Evolutionary conservation across 2,888 invertebrate genomes (phyloP), one percentile per base, ranked within the genome.

Genomic region (Panzeria rudis): DNA sequence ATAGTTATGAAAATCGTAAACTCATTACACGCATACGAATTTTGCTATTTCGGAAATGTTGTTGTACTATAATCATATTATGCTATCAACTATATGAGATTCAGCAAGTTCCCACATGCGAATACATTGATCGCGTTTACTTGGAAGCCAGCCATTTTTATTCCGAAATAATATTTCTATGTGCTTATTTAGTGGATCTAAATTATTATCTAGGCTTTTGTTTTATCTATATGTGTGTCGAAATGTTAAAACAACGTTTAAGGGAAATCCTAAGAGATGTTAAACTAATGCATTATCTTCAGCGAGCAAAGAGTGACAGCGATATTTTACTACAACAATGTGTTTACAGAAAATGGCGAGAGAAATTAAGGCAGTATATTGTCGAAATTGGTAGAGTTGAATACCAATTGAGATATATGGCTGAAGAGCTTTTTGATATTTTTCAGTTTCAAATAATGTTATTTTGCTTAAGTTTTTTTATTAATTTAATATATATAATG

Each of bases 361-460:
- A 73, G 1, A 86, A 87, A 25, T 54, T 89, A 2, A 20, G 84
- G 1, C 6, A 17, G 0, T 84, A 84, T 3, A 87, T 90, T 83
- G 61, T 32, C 0, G 9, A 15, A 1, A 82, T 90, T 8, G 82
- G 87, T 77, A 25, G 6, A 0, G 64, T 77, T 15, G 83, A 83
- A 0, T 23, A 2, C 2, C 72, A 71, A 0, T 44, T 90, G 44
- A 83, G 86, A 11, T 11, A 1, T 0, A 20, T 89, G 0, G 47
- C 84, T 0, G 0, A 11, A 0, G 76, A 88, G 7, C 20, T 88
- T 11, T 25, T 87, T 5, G 6, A 73, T 0, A 59, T 87, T 4
- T 86, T 84, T 23, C 79, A 88, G 11, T 71, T 85, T 50, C 88
- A 86, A 50, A 7, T 88, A 13, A 77, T 89, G 0, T 29, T 87